Percentiles rank a stretch among this genome's conserved stretches.
Evolutionary conservation across 2,797 vertebrate species (phyloP).

Genomic region (Falco cherrug): DNA sequence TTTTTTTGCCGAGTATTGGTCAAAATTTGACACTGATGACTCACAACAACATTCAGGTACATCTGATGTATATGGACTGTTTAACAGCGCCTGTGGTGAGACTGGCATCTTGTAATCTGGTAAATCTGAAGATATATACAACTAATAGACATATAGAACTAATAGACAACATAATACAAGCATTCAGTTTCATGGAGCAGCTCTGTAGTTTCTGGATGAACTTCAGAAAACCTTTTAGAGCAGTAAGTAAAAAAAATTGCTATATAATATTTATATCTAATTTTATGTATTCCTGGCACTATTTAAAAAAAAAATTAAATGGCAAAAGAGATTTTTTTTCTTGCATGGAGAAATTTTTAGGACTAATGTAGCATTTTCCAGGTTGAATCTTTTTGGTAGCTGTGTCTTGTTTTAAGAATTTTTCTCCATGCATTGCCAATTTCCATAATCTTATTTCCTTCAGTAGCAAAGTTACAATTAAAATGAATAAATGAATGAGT

Average conservation of each 20-base stretch:
- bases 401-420: not conserved
- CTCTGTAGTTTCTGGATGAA: not conserved
- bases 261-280: not conserved
- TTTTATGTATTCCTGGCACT: not conserved
- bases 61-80: not conserved
- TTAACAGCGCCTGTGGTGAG: not conserved
- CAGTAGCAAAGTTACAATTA: not conserved
- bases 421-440: not conserved
- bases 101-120: not conserved
- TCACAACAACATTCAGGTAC: not conserved
- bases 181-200: not conserved
- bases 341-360: not conserved
- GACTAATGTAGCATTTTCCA: not conserved
- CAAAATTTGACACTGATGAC: not conserved
- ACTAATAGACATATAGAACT: not conserved
- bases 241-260: not conserved
- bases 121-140: not conserved
- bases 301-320: not conserved
- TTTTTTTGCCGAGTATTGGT: not conserved
- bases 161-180: not conserved
- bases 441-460: not conserved
- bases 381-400: not conserved
- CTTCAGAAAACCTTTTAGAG: not conserved
- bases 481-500: slow-evolving; percentile 5
- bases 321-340: not conserved